Base-by-base conservation (phyloP, 2,113 vertebrate genomes). In the Perognathus longimembris region DNA sequence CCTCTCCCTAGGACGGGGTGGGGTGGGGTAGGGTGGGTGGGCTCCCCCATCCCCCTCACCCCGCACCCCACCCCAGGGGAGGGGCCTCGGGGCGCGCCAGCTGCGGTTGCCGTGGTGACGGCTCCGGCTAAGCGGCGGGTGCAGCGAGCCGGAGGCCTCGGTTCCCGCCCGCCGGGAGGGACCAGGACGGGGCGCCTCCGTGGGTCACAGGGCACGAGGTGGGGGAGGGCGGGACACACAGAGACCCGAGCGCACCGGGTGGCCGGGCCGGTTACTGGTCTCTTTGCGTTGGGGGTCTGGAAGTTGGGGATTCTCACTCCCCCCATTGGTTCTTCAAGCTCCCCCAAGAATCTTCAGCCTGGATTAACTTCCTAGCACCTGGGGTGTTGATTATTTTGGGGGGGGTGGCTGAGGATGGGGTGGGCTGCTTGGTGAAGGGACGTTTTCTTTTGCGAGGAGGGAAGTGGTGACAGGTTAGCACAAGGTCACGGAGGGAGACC, bases 101-200 rank as follows among this genome's bases (percentile, higher is more conserved):
- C 92, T 94, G 94, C 88, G 30, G 97, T 97, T 97, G 93, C 97
- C 95, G 79, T 97, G 97, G 97, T 91, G 96, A 97, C 79, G 79
- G 92, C 89, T 95, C 91, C 0, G 94, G 96, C 96, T 97, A 96
- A 97, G 95, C 95, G 95, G 95, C 94, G 87, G 69, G 93, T 74
- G 11, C 38, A 93, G 91, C 59, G 21, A 92, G 89, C 94, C 86
- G 32, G 83, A 91, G 95, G 95, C 97, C 95, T 94, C 94, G 94
- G 92, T 92, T 96, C 94, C 22, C 80, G 92, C 94, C 22, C 80
- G 92, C 94, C 96, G 24, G 38, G 91, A 96, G 97, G 97, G 96
- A 95, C 97, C 97, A 97, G 98, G 98, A 98, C 94, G 82, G 50
- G 50, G 75, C 54, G 95, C 90, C 96, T 96, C 36, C 66, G 74